A percentile compares a stretch with the other conserved stretches of the same genome.
Evolutionary conservation across 2,888 invertebrate genomes (phyloP).

Genomic region (Platypus cylindrus): DNA sequence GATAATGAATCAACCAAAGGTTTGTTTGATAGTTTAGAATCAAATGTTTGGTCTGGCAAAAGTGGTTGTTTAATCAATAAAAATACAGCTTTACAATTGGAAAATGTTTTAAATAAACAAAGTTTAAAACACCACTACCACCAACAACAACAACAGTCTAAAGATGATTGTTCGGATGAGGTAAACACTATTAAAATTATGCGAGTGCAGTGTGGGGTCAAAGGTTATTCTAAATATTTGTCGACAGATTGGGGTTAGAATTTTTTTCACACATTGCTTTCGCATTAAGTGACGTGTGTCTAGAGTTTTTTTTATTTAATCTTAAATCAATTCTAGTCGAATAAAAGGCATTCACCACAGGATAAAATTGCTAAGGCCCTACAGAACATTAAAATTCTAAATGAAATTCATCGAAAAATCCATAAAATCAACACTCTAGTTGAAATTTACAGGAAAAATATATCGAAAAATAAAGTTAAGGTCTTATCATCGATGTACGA

Average conservation of each 20-base stretch:
- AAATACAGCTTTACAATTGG: slow-evolving; percentile 20
- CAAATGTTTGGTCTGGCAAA: slow-evolving; percentile 23
- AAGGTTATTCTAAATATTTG: not conserved
- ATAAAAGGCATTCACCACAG: slow-evolving; percentile 13
- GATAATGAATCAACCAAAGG: slow-evolving; percentile 19
- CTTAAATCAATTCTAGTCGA: not conserved
- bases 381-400: slow-evolving; percentile 49
- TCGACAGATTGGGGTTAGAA: not conserved
- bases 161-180: slow-evolving; percentile 4
- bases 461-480: slow-evolving; percentile 57
- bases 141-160: slow-evolving; percentile 1
- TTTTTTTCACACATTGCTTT: too few relatives aligned
- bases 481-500: slow-evolving; percentile 59
- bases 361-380: slow-evolving; percentile 30
- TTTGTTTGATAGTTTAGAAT: slow-evolving; percentile 29
- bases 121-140: slow-evolving; percentile 15
- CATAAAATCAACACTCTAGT: slow-evolving; percentile 58
- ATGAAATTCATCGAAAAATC: slow-evolving; percentile 55
- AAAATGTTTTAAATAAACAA: slow-evolving; percentile 33
- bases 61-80: slow-evolving; percentile 18
- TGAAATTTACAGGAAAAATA: slow-evolving; percentile 41
- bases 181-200: slow-evolving; percentile 1
- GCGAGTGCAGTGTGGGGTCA: not conserved
- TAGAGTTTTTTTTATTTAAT: too few relatives aligned
- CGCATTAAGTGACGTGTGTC: too few relatives aligned